phyloP scores from a whole-genome alignment of 2,888 invertebrate species.

The Microctonus hyperodae region DNA sequence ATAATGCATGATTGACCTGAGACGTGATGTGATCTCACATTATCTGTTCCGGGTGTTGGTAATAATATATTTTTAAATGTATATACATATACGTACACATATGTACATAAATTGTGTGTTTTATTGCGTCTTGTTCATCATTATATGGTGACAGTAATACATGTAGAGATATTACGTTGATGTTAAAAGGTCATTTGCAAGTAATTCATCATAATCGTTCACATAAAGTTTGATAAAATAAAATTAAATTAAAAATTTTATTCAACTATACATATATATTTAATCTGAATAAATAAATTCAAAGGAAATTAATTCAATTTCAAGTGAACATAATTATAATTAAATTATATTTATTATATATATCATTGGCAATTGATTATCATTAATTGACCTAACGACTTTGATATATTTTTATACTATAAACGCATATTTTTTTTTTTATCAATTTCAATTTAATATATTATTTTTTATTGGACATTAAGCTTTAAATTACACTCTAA shows the following conservation, averaged over 20 bases:
- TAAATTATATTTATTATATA: background rate
- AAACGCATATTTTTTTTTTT: background rate
- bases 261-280: background rate
- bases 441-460: background rate
- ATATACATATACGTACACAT: background rate
- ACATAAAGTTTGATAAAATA: conserved; percentile 15
- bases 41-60: background rate
- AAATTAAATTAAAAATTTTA: conserved; percentile 5
- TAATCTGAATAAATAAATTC: background rate
- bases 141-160: background rate
- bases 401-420: background rate
- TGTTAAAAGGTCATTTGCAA: conserved; percentile 6
- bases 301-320: background rate
- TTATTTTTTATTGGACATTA: background rate
- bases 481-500: background rate
- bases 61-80: background rate
- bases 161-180: background rate
- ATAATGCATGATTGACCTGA: background rate
- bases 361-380: background rate
- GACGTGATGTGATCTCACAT: background rate
- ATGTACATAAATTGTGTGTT: background rate
- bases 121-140: background rate
- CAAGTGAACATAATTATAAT: background rate
- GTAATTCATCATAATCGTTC: conserved; percentile 9
- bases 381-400: background rate